Base-by-base conservation (phyloP, 2,113 vertebrate species). In the Tyrannus savana region DNA sequence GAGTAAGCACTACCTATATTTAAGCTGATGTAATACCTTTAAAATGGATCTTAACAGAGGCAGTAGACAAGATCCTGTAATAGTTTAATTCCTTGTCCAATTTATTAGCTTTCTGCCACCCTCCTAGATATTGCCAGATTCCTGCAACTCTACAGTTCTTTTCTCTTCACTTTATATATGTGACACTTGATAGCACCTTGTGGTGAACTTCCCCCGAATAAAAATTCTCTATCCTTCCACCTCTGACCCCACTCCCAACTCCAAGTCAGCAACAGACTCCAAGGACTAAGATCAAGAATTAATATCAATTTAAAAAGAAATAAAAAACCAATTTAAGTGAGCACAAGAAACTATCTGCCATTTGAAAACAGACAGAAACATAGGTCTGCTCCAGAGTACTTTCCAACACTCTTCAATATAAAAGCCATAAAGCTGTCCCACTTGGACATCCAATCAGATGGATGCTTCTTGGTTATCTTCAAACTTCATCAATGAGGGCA, bases 11-110 rank as follows among this genome's bases (percentile, higher is more conserved):
- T 62, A 28, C 19, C 31, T 74, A 55, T 91, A 44, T 66, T 84
- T 95, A 87, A 86, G 49, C 46, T 71, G 55, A 94, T 41, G 35
- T 66, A 85, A 90, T 90, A 35, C 30, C 79, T 94, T 93, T 79
- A 37, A 63, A 87, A 88, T n/a, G 30, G 30, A 74, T 67, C 50
- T 42, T 77, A 91, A 62, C 27, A 77, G 58, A 83, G 46, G 49
- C 72, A 77, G 22, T 31, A 77, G 56, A 75, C 6, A 64, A 75
- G 44, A 74, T 71, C 12, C 78, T 75, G 19, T 44, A 91, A 71
- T 6, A 88, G 30, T 74, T 87, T 50, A 49, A 19, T 63, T 71
- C 47, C 55, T 42, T 88, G 25, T 39, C 8, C 47, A 55, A 71
- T 76, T 73, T 79, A 76, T 69, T 69, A 76, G 50, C 21, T 71